Percentiles rank a stretch among this genome's conserved stretches.
Conservation (phyloP, 2,113 vertebrate species). For the Eidolon helvum region DNA sequence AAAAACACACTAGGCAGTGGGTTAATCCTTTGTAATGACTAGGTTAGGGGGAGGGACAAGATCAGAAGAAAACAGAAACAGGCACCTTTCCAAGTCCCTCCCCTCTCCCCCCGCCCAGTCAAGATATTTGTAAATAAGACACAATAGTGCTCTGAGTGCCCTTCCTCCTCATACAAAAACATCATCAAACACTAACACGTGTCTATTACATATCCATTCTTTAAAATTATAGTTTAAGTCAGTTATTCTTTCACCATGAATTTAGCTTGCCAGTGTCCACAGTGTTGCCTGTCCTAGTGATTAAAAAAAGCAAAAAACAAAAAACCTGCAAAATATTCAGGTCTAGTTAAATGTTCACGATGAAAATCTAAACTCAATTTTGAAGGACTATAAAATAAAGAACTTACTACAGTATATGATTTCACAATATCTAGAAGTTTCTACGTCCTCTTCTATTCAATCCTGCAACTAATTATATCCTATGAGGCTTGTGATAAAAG, state of each 20-base stretch:
- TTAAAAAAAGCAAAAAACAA: background rate
- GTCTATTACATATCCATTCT: background rate
- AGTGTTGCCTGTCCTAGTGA: background rate
- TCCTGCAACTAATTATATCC: background rate
- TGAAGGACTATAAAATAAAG: background rate
- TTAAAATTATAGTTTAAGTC: background rate
- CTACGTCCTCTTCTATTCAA: background rate
- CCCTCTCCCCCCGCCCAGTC: background rate
- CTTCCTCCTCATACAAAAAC: background rate
- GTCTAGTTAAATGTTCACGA: background rate
- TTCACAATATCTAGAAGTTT: background rate
- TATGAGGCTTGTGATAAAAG: background rate
- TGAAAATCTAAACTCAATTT: constrained; percentile 21
- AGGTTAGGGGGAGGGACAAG: background rate
- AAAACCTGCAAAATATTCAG: background rate
- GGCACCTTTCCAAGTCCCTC: background rate
- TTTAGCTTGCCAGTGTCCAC: background rate
- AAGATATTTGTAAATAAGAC: background rate
- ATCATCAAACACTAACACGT: background rate
- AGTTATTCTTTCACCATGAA: background rate
- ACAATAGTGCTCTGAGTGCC: background rate
- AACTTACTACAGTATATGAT: background rate
- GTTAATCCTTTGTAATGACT: background rate
- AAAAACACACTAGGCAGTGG: background rate
- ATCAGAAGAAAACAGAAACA: background rate